A percentile compares a stretch with the other conserved stretches of the same genome.
These are phyloP conservation scores for Belgica antarctica DNA, from an alignment of 2,888 invertebrate genomes.

Conservation along the genomic window DNA sequence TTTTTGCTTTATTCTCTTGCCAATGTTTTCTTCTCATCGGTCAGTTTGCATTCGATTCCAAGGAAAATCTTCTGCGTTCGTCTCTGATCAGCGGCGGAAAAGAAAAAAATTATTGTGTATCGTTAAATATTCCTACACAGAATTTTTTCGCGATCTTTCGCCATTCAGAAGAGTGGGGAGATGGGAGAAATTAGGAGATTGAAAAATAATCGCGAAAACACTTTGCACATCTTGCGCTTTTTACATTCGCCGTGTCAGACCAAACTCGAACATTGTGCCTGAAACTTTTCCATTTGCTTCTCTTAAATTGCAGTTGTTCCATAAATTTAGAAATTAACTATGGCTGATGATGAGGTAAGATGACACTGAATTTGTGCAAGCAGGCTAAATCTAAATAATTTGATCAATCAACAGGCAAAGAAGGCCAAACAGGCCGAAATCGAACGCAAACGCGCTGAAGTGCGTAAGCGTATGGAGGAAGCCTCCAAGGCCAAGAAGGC, in stretches of 20 bases:
- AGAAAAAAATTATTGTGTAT: neutral
- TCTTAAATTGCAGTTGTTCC: constrained; percentile 46
- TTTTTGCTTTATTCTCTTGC: constrained; percentile 36
- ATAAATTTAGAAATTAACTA: constrained; percentile 55
- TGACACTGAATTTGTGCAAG: no score
- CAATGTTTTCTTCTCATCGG: neutral
- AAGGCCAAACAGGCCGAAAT: constrained; percentile 97
- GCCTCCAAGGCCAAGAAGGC: constrained; percentile 98
- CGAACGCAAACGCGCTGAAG: constrained; percentile 98
- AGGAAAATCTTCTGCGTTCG: neutral
- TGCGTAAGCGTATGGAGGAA: constrained; percentile 97
- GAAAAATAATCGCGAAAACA: constrained; percentile 13
- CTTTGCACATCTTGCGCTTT: neutral
- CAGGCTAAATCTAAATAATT: constrained; percentile 43
- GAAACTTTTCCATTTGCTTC: neutral
- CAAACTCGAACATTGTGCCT: no score
- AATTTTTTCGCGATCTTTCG: constrained; percentile 13
- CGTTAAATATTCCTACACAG: constrained; percentile 33
- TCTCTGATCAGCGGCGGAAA: constrained; percentile 5
- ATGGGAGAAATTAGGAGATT: neutral
- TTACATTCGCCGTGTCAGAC: neutral
- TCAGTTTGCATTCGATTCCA: constrained; percentile 3
- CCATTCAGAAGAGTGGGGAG: neutral
- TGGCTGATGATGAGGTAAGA: constrained; percentile 93
- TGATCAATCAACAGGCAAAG: constrained; percentile 74